Percentiles rank a stretch among this genome's conserved stretches.
These are phyloP conservation scores for Gorsachius goisagi DNA, from an alignment of 2,113 vertebrate genomes.

Conservation along the genomic window DNA sequence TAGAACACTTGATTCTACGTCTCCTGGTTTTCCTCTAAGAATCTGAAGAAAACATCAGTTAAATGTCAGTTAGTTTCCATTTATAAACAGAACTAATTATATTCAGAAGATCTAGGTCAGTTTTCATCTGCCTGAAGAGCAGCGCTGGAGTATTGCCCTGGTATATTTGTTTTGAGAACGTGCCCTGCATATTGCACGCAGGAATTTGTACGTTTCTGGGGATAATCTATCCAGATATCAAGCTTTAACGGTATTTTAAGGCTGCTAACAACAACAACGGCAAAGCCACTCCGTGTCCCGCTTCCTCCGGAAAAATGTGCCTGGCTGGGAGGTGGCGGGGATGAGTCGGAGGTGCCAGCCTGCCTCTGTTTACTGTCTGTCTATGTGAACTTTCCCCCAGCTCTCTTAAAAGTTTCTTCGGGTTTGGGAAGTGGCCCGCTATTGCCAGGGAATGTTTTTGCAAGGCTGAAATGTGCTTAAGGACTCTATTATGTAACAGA, in stretches of 20 bases:
- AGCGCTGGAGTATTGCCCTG: neutral
- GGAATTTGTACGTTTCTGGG: neutral
- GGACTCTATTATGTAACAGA: slow-evolving; percentile 51
- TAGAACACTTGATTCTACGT: neutral
- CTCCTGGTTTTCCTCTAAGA: neutral
- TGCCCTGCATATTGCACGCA: neutral
- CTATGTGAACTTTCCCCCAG: slow-evolving; percentile 24
- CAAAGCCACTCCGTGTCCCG: neutral
- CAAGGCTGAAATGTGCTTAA: slow-evolving; percentile 24
- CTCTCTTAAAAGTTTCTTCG: neutral
- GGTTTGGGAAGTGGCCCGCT: neutral
- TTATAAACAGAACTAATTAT: slow-evolving; percentile 56
- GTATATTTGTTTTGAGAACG: neutral
- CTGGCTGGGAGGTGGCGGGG: neutral
- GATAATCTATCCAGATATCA: neutral
- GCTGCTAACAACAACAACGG: neutral
- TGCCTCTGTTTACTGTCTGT: slow-evolving; percentile 17
- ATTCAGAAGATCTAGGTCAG: slow-evolving; percentile 57
- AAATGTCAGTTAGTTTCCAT: slow-evolving; percentile 57
- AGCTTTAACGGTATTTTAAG: neutral
- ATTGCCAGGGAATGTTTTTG: slow-evolving; percentile 55
- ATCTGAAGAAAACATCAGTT: slow-evolving; percentile 30
- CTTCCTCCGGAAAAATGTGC: neutral
- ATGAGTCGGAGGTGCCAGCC: neutral
- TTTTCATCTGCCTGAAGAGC: slow-evolving; percentile 30